Conservation (phyloP, 1,140 invertebrate species). For the Zaprionus gabonicus region DNA sequence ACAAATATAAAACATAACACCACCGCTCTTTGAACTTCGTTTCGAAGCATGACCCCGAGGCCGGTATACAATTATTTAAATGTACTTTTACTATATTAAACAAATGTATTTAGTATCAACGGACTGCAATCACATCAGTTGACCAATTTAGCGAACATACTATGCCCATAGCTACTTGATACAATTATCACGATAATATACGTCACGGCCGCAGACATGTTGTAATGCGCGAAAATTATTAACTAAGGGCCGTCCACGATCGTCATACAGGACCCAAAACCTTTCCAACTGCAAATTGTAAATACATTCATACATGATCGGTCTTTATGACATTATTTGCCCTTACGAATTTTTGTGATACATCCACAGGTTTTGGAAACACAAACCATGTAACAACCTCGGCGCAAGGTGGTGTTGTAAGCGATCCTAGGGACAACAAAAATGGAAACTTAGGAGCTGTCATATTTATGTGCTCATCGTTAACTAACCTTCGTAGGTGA, state of each 20-base stretch:
- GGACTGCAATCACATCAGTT: background rate
- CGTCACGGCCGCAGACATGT: constrained; percentile 4
- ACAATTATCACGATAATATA: constrained; percentile 36
- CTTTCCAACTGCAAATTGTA: constrained; percentile 72
- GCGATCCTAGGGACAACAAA: constrained; percentile 86
- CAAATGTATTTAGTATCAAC: too few relatives aligned
- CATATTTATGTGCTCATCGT: background rate
- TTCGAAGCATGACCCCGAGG: too few relatives aligned
- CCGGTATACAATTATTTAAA: too few relatives aligned
- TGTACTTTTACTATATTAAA: too few relatives aligned
- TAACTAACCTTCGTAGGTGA: constrained; percentile 44
- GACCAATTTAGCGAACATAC: background rate
- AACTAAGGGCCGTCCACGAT: constrained; percentile 84
- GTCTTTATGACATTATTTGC: background rate
- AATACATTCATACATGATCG: too few relatives aligned
- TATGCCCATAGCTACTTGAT: background rate
- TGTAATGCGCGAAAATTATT: constrained; percentile 85
- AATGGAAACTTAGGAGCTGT: background rate
- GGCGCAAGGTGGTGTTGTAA: constrained; percentile 95
- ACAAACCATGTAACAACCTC: constrained; percentile 96
- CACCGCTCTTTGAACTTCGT: too few relatives aligned
- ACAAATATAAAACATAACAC: too few relatives aligned
- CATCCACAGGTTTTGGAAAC: constrained; percentile 90
- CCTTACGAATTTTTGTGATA: constrained; percentile 80
- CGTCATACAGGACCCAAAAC: constrained; percentile 86